Conservation (phyloP, 2,797 vertebrate genomes). For the Borostomias antarcticus region DNA sequence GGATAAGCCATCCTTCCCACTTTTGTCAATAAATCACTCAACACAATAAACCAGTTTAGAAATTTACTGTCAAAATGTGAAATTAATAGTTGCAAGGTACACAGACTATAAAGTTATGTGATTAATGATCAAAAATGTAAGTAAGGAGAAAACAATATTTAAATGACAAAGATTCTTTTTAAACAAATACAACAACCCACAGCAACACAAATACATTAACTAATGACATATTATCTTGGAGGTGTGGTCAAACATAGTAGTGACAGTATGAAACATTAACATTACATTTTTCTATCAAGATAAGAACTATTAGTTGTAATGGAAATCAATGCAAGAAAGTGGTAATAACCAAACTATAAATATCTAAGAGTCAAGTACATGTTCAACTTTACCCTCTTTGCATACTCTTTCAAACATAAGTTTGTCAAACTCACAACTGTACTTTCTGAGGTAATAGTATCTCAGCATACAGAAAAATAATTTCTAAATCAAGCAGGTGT, state of each 20-base stretch:
- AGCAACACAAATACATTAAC: not conserved
- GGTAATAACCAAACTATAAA: slow-evolving; percentile 1
- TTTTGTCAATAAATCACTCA: not conserved
- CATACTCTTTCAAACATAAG: not conserved
- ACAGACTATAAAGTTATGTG: not conserved
- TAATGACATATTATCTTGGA: not conserved
- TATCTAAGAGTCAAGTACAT: not conserved
- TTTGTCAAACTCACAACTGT: not conserved
- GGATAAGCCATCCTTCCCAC: too few relatives aligned
- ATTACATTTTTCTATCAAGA: not conserved
- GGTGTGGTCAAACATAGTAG: not conserved
- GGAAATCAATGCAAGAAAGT: not conserved
- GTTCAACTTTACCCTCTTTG: not conserved
- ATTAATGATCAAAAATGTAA: not conserved
- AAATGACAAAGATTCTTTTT: not conserved
- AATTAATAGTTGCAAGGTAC: not conserved
- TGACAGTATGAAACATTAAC: not conserved
- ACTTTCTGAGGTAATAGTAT: not conserved
- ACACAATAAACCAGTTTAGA: not conserved
- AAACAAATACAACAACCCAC: not conserved
- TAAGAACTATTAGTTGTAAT: not conserved
- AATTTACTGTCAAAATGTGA: not conserved
- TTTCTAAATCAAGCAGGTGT: slow-evolving; percentile 7
- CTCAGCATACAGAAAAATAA: not conserved
- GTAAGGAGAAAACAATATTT: not conserved